A percentile compares a stretch with the other conserved stretches of the same genome.
Evolutionary conservation across 2,113 vertebrate species (phyloP).

Genomic region (Hippopotamus amphibius): DNA sequence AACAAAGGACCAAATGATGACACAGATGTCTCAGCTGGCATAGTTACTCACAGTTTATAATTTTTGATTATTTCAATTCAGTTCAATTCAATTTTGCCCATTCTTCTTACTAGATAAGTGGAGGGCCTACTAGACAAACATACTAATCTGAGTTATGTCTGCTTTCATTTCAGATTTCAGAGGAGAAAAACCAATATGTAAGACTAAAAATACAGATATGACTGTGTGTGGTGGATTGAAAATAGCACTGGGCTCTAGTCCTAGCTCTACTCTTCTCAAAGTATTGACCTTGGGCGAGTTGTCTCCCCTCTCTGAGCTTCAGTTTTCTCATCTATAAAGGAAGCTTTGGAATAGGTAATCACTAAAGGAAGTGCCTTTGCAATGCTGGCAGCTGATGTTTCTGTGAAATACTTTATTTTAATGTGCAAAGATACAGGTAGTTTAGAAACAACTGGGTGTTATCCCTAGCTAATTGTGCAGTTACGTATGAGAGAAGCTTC

Average conservation of each 20-base stretch:
- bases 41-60: conserved; percentile 21
- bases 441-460: conserved; percentile 66
- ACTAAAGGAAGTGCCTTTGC: conserved; percentile 4
- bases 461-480: conserved; percentile 73
- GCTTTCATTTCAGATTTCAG: conserved; percentile 46
- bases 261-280: neutral
- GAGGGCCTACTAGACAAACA: neutral
- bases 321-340: conserved; percentile 30
- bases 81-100: conserved; percentile 56
- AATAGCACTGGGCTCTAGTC: neutral
- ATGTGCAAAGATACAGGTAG: conserved; percentile 65
- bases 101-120: conserved; percentile 35
- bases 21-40: conserved; percentile 47
- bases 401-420: conserved; percentile 54
- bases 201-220: neutral
- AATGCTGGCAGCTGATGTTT: conserved; percentile 25
- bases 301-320: neutral
- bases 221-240: neutral
- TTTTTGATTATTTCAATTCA: conserved; percentile 58
- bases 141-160: neutral
- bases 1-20: conserved; percentile 59
- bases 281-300: neutral
- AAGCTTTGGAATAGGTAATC: neutral
- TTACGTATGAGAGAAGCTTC: conserved; percentile 61
- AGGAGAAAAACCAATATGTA: neutral